Conservation (phyloP, 2,797 vertebrate species). For the Arctocebus calabarensis region DNA sequence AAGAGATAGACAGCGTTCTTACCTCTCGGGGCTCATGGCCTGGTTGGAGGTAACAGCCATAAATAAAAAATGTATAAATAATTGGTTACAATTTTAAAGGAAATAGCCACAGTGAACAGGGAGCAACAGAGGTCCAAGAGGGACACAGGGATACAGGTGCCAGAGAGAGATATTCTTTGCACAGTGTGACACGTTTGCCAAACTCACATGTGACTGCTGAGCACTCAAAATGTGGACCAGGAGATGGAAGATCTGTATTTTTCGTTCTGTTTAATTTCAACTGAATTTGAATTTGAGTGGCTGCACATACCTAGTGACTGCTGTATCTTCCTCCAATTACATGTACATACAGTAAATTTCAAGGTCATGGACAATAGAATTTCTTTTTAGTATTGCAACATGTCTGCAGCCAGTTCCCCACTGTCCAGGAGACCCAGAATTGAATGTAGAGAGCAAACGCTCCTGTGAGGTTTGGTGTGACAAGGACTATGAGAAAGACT, state of each 20-base stretch:
- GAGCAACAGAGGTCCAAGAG: neutral
- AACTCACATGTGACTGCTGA: neutral
- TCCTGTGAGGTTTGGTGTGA: neutral
- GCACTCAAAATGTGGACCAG: neutral
- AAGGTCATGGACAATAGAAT: accelerated
- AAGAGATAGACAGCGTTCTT: neutral
- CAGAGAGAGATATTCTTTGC: too few species aligned
- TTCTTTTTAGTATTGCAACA: neutral
- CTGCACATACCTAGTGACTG: neutral
- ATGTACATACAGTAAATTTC: neutral
- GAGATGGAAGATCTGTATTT: neutral
- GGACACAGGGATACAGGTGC: accelerated
- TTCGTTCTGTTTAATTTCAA: neutral
- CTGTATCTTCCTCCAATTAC: neutral
- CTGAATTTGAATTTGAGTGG: neutral
- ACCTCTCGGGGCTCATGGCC: neutral
- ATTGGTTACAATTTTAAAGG: neutral
- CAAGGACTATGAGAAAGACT: neutral
- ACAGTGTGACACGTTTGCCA: accelerated
- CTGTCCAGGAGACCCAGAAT: accelerated
- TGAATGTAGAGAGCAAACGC: accelerated
- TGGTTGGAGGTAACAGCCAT: accelerated
- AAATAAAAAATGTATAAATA: neutral
- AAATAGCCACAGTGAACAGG: neutral
- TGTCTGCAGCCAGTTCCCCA: neutral